Base-by-base conservation (phyloP, 2,888 invertebrate genomes). In the Lypha dubia region DNA sequence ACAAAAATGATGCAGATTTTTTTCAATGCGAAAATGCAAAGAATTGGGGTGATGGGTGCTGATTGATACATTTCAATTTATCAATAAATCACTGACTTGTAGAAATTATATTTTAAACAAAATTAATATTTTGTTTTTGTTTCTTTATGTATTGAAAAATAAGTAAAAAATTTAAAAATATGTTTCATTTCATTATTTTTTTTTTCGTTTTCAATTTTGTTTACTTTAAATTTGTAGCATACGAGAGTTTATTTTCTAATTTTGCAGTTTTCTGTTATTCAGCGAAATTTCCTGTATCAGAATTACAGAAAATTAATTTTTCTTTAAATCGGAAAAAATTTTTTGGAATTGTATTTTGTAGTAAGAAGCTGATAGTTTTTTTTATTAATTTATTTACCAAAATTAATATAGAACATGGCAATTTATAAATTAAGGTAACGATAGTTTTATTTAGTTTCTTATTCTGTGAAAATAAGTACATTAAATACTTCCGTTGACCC, bases 41-140 rank as follows among this genome's bases (percentile, higher is more conserved):
- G 9, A 15, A 58, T 68, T 28, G n/a, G 38, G 20, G 15, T 71
- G 58, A 15, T 5, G 46, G 65, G 1, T 65, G 46, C 1, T 74
- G 83, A 83, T 75, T 83, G 79, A 83, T 75, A 63, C 22, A 74
- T 75, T 65, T 79, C 75, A 75, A 32, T 83, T 38, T 20, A 70
- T 56, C 74, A 70, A 51, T 70, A 79, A 58, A 75, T 79, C 44
- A 65, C 70, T 67, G 51, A 60, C 20, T 67, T 77, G 41, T 20
- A 44, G 32, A 73, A 73, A 77, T 35, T 32, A 74, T 63, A 83
- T 67, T 60, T 41, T 22, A 60, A 1, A 28, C 20, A 60, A 65
- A 58, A 58, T 28, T 60, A n/a, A n/a, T 62, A 41, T 53, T 20
- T 49, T 13, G 9, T 38, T 38, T 3, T 38, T 7, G 22, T 20